These are phyloP conservation scores for Reticulitermes lucifugus DNA, from an alignment of 2,888 invertebrate genomes.

Conservation along the genomic window DNA sequence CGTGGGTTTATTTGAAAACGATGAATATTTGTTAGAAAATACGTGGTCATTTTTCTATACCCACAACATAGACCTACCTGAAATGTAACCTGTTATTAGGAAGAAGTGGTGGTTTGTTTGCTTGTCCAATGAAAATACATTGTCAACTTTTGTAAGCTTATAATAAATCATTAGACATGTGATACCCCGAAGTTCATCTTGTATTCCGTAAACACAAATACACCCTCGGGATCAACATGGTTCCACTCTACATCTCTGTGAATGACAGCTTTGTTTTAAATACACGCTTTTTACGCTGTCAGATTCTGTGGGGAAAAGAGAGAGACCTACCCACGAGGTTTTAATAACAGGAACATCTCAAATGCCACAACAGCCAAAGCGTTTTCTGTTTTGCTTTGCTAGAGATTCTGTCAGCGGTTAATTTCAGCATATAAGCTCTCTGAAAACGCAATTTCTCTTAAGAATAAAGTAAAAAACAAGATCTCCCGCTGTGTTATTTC, in stretches of 20 bases:
- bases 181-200: neutral
- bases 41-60: no score
- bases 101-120: no score
- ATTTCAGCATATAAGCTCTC: neutral
- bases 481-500: slow-evolving; percentile 13
- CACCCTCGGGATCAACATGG: neutral
- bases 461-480: neutral
- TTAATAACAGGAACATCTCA: slow-evolving; percentile 18
- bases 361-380: slow-evolving; percentile 14
- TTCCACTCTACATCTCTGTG: neutral
- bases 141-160: neutral
- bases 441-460: slow-evolving; percentile 20
- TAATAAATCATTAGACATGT: neutral
- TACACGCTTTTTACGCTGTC: slow-evolving; percentile 20
- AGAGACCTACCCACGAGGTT: neutral
- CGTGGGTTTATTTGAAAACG: no score
- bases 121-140: neutral
- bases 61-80: no score
- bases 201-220: neutral
- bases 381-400: neutral
- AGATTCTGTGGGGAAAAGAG: neutral
- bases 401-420: slow-evolving; percentile 25
- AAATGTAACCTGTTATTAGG: no score
- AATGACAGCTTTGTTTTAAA: slow-evolving; percentile 27
- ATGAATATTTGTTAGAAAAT: no score